Evolutionary conservation across 2,113 vertebrate genomes (phyloP).

Genomic region (Rhabdornis inornatus): DNA sequence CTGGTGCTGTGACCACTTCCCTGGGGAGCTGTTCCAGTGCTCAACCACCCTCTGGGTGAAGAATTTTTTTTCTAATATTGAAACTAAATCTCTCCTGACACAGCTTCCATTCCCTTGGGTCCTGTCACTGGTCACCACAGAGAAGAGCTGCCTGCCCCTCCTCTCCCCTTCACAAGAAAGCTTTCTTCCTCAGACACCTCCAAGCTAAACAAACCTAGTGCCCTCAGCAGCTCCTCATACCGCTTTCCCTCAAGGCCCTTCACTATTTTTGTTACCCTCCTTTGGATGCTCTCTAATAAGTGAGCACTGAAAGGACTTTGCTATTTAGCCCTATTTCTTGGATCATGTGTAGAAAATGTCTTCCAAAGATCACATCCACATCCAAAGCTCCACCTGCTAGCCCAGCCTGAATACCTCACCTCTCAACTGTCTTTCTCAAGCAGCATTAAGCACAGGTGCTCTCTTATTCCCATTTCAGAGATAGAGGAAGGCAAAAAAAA

Average conservation of each 20-base stretch:
- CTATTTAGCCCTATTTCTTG: neutral
- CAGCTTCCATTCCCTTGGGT: neutral
- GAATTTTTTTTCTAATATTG: neutral
- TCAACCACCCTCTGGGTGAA: neutral
- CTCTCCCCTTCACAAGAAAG: rapidly evolving
- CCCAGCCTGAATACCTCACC: neutral
- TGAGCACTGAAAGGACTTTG: neutral
- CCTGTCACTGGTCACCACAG: neutral
- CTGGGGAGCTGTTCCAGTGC: neutral
- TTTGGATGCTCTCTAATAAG: neutral
- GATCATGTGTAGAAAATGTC: neutral
- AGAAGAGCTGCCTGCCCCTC: neutral
- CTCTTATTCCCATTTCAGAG: neutral
- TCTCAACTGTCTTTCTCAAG: neutral
- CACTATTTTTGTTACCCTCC: neutral
- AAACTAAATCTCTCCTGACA: neutral
- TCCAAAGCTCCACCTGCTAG: neutral
- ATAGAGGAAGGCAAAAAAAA: neutral
- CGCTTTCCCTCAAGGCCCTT: neutral
- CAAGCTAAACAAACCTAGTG: neutral
- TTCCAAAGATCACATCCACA: neutral
- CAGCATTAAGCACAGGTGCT: neutral
- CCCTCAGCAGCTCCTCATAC: neutral
- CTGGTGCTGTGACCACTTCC: neutral
- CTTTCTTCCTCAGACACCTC: neutral